A percentile compares a stretch with the other conserved stretches of the same genome.
These are phyloP conservation scores for Mechanitis mazaeus DNA, from an alignment of 2,888 invertebrate genomes.

Conservation along the genomic window DNA sequence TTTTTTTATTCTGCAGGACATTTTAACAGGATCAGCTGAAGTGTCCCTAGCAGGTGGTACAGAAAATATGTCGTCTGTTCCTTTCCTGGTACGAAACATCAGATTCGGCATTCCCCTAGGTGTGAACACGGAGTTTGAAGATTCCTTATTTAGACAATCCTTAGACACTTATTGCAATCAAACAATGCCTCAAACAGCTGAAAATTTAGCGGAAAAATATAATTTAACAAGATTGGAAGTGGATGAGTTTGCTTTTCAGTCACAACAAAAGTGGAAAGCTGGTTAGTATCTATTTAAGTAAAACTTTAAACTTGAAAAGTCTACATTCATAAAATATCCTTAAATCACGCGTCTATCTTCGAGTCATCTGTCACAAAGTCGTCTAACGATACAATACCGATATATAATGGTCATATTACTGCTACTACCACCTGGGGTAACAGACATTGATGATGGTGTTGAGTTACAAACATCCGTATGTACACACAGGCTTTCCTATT, in stretches of 20 bases:
- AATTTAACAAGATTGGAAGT: constrained; percentile 87
- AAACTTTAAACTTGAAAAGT: too few species aligned
- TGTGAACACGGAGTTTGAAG: constrained; percentile 85
- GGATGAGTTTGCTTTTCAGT: constrained; percentile 89
- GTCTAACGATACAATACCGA: too few species aligned
- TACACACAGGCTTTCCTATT: constrained; percentile 11
- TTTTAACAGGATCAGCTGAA: constrained; percentile 86
- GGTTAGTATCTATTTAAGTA: constrained; percentile 66
- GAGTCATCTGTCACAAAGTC: too few species aligned
- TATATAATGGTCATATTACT: too few species aligned
- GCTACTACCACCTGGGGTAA: too few species aligned
- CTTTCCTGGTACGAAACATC: constrained; percentile 87
- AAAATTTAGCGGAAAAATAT: constrained; percentile 90
- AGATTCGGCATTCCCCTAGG: constrained; percentile 94
- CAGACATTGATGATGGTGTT: too few species aligned
- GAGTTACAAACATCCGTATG: too few species aligned
- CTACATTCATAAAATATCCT: too few species aligned
- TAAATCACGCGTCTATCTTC: too few species aligned
- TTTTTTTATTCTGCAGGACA: constrained; percentile 80
- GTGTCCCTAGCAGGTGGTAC: constrained; percentile 93
- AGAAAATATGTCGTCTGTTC: constrained; percentile 96
- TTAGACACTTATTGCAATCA: constrained; percentile 94
- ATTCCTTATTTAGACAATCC: constrained; percentile 80
- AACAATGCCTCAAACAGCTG: constrained; percentile 97
- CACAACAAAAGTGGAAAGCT: constrained; percentile 92